These are phyloP conservation scores for Agrotis puta DNA, from an alignment of 2,888 invertebrate species.

Conservation along the genomic window DNA sequence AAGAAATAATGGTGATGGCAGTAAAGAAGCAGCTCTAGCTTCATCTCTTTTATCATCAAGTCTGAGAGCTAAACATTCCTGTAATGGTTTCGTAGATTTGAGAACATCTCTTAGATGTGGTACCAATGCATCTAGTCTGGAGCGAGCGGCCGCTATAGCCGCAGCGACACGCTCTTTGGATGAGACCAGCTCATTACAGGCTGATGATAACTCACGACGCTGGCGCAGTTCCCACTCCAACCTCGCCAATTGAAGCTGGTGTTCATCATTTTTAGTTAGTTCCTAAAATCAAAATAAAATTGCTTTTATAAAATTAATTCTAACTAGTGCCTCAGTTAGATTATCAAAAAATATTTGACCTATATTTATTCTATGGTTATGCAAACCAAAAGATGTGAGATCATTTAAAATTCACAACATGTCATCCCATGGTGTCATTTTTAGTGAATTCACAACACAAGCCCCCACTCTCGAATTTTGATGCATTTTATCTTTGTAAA, in stretches of 20 bases:
- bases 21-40: constrained; percentile 93
- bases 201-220: constrained; percentile 95
- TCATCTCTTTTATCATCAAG: constrained; percentile 95
- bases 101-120: constrained; percentile 93
- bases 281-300: constrained; percentile 86
- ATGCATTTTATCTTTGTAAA: no score
- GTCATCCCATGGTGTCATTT: no score
- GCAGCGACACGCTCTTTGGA: constrained; percentile 94
- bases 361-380: no score
- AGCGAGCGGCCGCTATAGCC: constrained; percentile 94
- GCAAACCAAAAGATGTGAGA: no score
- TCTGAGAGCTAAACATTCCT: constrained; percentile 96
- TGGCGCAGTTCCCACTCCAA: constrained; percentile 98
- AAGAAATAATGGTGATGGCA: constrained; percentile 96
- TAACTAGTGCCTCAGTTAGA: no score
- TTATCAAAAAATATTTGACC: no score
- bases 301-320: no score
- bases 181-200: constrained; percentile 94
- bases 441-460: no score
- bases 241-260: constrained; percentile 95
- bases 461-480: no score
- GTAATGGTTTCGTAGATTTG: constrained; percentile 96
- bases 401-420: no score
- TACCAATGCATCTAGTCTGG: constrained; percentile 95
- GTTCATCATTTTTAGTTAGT: constrained; percentile 93